These are phyloP conservation scores for Eucidaris tribuloides DNA, from an alignment of 35 echinoderm and acorn worm species.

Conservation along the genomic window DNA sequence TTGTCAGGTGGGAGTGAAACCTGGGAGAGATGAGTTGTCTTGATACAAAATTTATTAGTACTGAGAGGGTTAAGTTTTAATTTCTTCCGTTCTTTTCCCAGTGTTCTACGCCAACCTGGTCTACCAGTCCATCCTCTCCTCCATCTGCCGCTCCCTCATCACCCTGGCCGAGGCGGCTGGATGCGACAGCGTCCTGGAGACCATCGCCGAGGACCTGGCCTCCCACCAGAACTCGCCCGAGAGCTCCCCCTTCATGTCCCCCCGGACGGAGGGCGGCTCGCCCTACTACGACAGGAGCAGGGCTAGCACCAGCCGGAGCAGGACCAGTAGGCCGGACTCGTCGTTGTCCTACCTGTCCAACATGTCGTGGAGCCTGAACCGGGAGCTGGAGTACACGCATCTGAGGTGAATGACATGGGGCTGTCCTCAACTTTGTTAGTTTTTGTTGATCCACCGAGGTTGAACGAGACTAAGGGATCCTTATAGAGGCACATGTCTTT, in stretches of 20 bases:
- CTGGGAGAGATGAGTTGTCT: no score
- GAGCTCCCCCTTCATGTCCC: neutral
- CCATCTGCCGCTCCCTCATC: conserved; percentile 86
- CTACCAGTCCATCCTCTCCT: conserved; percentile 77
- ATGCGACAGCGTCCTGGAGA: conserved; percentile 79
- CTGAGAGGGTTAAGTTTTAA: no score
- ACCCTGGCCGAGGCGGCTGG: conserved; percentile 85
- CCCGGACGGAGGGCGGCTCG: neutral
- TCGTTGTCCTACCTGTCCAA: conserved; percentile 86
- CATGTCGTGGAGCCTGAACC: conserved; percentile 85
- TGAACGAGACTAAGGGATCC: no score
- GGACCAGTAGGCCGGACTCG: conserved; percentile 46
- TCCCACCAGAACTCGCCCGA: conserved; percentile 16
- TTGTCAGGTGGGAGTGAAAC: no score
- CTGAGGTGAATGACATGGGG: no score
- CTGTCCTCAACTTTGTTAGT: no score
- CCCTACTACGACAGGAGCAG: conserved; percentile 26
- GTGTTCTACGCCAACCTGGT: conserved; percentile 78
- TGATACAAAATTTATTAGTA: no score
- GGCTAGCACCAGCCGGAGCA: conserved; percentile 57
- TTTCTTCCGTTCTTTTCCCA: no score
- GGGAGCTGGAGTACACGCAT: conserved; percentile 66
- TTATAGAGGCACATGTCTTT: no score
- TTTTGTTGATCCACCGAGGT: no score
- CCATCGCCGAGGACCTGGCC: conserved; percentile 63